A percentile compares a stretch with the other conserved stretches of the same genome.
Conservation (phyloP, 1,140 invertebrate genomes). For the Pseudomyrmex gracilis region DNA sequence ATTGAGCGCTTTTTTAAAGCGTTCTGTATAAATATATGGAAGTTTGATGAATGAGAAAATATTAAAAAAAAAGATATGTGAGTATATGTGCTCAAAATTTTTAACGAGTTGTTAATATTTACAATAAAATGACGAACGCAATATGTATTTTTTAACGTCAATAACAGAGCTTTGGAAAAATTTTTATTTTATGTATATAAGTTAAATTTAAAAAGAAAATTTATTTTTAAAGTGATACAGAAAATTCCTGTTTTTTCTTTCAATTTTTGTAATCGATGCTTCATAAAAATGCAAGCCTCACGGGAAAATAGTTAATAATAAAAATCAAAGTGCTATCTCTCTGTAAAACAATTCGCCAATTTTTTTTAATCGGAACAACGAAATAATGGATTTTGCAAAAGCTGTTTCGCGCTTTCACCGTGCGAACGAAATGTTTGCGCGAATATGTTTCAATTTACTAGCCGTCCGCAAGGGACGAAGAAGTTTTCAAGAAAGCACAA, state of each 20-base stretch:
- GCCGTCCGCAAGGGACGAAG: not conserved
- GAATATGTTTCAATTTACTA: constrained; percentile 10
- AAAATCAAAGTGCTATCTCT: not conserved
- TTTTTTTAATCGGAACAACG: not conserved
- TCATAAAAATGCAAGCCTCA: not conserved
- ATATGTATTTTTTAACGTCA: not conserved
- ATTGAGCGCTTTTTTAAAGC: no score
- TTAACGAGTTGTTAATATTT: no score
- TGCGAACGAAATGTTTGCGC: not conserved
- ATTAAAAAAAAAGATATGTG: no score
- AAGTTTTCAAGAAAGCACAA: constrained; percentile 19
- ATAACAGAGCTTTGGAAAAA: not conserved
- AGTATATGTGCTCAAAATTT: no score
- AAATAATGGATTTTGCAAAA: not conserved
- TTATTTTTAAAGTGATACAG: not conserved
- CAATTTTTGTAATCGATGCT: not conserved
- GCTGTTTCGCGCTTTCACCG: not conserved
- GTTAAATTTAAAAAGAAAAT: not conserved
- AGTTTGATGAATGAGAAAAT: no score
- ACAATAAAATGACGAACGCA: no score
- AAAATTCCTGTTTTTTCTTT: not conserved
- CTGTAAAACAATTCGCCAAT: not conserved
- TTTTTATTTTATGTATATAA: not conserved
- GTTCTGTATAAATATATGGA: no score
- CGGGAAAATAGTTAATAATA: not conserved